Base-by-base conservation (phyloP, 2,888 invertebrate genomes). In the Magallana nippona region DNA sequence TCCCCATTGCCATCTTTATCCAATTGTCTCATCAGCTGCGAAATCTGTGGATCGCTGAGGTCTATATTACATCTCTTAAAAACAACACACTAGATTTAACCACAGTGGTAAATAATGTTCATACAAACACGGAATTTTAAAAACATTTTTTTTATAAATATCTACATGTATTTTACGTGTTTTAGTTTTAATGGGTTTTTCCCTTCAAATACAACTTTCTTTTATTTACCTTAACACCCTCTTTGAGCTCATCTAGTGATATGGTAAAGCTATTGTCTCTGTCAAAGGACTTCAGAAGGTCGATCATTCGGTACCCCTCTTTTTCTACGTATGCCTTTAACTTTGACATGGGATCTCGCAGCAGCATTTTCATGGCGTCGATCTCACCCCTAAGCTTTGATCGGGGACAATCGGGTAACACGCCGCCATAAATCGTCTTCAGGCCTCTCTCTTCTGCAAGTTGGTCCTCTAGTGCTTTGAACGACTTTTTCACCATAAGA, bases 211-310 rank as follows among this genome's bases (percentile, higher is more conserved):
- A 44, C 44, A 44, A 44, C 8, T 44, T 44, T 44, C 44, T 44
- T 44, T 5, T 44, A 5, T 44, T 55, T 87, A 93, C 93, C 91
- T 90, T 84, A 10, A 93, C 82, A 1, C 93, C 93, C 5, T 55
- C 63, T 8, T 86, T 83, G 63, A 93, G 90, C 82, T 93, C 93
- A 10, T 92, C 90, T 27, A 82, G 84, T 13, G 89, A 88, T 57
- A 93, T 89, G 1, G 88, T 85, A 87, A 87, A 89, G 71, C 90
- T 92, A 15, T 90, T 85, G 85, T 93, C 93, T 79, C 90, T 92
- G 88, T 93, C 93, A 78, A 93, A 91, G 82, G 92, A 91, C 81
- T 89, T 89, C 86, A 93, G 92, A n/a, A 93, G 86, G 84, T 93
- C 93, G 55, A 93, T 87, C 19, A 93, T 89, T 32, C 93, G 87